Percentiles rank a stretch among this genome's conserved stretches.
These are phyloP conservation scores for Aleiodes leptofemur DNA, from an alignment of 2,888 invertebrate species.

Conservation along the genomic window DNA sequence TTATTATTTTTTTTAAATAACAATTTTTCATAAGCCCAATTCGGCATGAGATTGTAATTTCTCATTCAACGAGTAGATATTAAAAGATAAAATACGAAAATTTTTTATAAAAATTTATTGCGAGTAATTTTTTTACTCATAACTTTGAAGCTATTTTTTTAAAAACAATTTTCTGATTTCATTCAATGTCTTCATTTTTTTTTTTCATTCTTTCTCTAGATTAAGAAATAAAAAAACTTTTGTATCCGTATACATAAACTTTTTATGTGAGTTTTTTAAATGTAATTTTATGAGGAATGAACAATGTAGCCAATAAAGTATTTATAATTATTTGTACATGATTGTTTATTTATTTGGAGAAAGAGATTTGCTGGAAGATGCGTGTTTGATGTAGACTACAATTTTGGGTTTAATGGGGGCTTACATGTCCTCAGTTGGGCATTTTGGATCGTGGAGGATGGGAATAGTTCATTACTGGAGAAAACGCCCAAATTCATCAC, in stretches of 20 bases:
- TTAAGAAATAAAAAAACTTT: conserved; percentile 9
- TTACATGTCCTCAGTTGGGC: neutral
- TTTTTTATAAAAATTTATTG: conserved; percentile 32
- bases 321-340: conserved; percentile 49
- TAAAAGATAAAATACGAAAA: conserved; percentile 12
- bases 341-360: neutral
- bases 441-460: conserved; percentile 16
- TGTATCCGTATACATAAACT: conserved; percentile 24
- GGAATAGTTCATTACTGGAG: neutral
- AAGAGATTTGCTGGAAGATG: neutral
- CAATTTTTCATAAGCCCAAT: neutral
- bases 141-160: conserved; percentile 7
- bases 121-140: conserved; percentile 20
- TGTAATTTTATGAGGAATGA: conserved; percentile 20
- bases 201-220: neutral
- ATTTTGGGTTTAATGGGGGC: neutral
- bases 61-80: conserved; percentile 5
- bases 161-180: conserved; percentile 27
- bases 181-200: neutral
- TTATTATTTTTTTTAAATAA: neutral
- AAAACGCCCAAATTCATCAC: conserved; percentile 24
- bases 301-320: conserved; percentile 51
- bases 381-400: neutral
- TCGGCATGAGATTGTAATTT: conserved; percentile 9
- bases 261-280: conserved; percentile 17